Base-by-base conservation (phyloP, 2,113 vertebrate species). In the Pao palembangensis region DNA sequence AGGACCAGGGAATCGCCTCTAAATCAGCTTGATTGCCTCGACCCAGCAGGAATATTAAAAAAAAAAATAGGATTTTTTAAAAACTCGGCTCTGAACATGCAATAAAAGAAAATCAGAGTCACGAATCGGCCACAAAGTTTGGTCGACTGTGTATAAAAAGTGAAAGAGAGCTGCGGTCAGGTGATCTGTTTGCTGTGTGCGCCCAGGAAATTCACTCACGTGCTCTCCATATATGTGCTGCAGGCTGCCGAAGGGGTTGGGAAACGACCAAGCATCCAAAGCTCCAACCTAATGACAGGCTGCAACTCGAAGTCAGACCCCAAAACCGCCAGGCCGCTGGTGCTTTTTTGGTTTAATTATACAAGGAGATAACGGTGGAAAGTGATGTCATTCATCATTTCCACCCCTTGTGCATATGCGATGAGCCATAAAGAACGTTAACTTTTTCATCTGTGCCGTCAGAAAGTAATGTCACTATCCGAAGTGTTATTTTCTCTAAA, bases 1-100 rank as follows among this genome's bases (percentile, higher is more conserved):
- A 83, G 84, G 85, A 73, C 48, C n/a, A 50, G 59, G 88, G 86
- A 88, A 73, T 87, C 86, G 85, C 44, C 43, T 68, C 47, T 82
- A 76, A 65, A 78, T 78, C 76, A 55, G 66, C 64, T 43, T 68
- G 68, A 80, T 65, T 65, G 28, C 10, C 10, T 13, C 50, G 3
- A 25, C 11, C 20, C 14, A 20, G 31, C 31, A 28, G 25, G 25
- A 28, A 28, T 28, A 28, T 28, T 28, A 28, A 28, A 28, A 28
- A 3, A 28, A 6, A 28, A 6, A 8, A 5, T 25, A 25, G 23
- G 23, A 25, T 25, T 25, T 25, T 25, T 5, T n/a, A n/a, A 25
- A 25, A 25, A 25, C 23, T 25, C 25, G 25, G 1, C 5, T 28
- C 25, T 28, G 25, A 28, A 28, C 21, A 28, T 28, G 3, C 25